Conservation (phyloP, 1,140 invertebrate species). For the Augochlora pura region DNA sequence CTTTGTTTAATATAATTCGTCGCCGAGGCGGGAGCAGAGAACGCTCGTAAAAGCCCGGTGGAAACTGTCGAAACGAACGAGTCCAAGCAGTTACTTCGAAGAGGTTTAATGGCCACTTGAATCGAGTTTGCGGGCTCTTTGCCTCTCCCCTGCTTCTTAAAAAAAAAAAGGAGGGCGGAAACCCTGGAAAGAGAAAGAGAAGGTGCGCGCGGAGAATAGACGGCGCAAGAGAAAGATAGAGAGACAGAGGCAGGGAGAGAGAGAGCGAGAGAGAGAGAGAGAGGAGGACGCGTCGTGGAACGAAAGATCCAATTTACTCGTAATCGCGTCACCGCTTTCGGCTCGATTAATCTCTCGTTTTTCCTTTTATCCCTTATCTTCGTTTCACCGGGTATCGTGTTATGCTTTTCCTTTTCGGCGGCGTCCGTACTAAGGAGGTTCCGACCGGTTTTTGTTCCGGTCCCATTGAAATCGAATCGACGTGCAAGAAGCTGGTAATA, state of each 20-base stretch:
- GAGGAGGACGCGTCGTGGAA: conserved; percentile 44
- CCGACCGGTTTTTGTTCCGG: conserved; percentile 1
- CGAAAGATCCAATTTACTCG: conserved; percentile 65
- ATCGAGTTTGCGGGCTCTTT: conserved; percentile 63
- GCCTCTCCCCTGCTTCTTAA: conserved; percentile 45
- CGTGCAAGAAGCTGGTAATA: conserved; percentile 13
- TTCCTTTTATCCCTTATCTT: conserved; percentile 45
- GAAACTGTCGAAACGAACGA: conserved; percentile 66
- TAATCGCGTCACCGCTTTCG: conserved; percentile 65
- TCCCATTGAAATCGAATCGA: conserved; percentile 31
- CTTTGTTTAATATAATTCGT: conserved; percentile 45
- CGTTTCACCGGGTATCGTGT: conserved; percentile 37
- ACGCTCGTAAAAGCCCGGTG: conserved; percentile 37
- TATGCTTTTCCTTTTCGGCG: conserved; percentile 42
- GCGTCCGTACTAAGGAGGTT: conserved; percentile 13
- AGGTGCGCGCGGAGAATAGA: not conserved
- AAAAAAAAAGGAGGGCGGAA: conserved; percentile 7
- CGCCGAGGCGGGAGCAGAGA: not conserved
- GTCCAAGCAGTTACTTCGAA: conserved; percentile 54
- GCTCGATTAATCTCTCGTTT: conserved; percentile 59
- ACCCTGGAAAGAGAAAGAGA: not conserved
- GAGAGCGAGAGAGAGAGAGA: conserved; percentile 11
- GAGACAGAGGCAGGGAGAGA: not conserved
- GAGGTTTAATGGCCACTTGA: conserved; percentile 65
- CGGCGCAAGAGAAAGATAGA: not conserved